Evolutionary conservation across 2,797 vertebrate genomes (phyloP).

Genomic region (Furcifer pardalis): DNA sequence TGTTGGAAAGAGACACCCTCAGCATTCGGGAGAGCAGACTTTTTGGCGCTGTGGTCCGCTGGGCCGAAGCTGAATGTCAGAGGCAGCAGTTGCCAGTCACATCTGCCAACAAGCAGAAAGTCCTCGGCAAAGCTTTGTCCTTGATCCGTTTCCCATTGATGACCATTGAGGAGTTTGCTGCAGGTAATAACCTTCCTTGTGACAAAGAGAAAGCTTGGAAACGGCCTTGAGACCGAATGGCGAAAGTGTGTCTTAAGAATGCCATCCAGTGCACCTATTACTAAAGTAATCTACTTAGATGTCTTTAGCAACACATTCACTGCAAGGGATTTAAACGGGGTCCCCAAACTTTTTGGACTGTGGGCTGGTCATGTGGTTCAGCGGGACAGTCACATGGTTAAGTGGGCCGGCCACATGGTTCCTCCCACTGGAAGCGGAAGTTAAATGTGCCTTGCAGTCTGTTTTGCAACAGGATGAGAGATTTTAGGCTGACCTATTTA

Average conservation of each 20-base stretch:
- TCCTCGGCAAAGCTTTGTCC: constrained; percentile 81
- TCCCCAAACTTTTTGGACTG: too few relatives aligned
- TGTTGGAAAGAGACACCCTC: constrained; percentile 94
- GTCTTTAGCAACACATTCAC: not conserved
- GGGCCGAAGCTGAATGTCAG: constrained; percentile 84
- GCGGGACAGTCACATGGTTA: too few relatives aligned
- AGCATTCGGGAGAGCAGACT: constrained; percentile 92
- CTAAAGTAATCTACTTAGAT: not conserved
- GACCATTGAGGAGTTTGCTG: constrained; percentile 85
- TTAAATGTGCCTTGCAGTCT: too few relatives aligned
- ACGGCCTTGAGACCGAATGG: not conserved
- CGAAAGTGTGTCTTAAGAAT: not conserved
- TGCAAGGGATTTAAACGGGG: not conserved
- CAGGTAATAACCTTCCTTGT: constrained; percentile 74
- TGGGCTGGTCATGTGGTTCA: too few relatives aligned
- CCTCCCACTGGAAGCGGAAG: too few relatives aligned
- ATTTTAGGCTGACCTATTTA: too few relatives aligned
- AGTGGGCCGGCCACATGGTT: too few relatives aligned
- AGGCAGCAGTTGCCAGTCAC: constrained; percentile 80
- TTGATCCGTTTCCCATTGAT: constrained; percentile 84
- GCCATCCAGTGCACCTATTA: not conserved
- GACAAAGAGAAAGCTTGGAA: not conserved
- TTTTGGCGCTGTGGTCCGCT: constrained; percentile 82
- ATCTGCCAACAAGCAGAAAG: constrained; percentile 81
- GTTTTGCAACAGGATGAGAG: too few relatives aligned